Base-by-base conservation (phyloP, 2,797 vertebrate species). In the Fringilla coelebs region DNA sequence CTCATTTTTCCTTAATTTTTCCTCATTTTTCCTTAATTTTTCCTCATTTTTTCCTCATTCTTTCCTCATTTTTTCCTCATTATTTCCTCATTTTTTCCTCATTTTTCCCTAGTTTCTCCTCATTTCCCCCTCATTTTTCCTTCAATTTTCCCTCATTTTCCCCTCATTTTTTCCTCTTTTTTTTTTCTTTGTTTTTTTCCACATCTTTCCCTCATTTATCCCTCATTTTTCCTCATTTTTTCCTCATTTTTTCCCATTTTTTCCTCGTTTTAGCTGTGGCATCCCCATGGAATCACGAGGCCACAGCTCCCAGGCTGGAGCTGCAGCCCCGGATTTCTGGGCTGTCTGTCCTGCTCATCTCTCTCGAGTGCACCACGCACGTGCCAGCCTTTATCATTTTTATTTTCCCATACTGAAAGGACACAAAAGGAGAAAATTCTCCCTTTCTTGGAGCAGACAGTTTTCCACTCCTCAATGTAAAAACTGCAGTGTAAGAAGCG, bases 251-350 rank as follows among this genome's bases (percentile, higher is more conserved):
- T 29, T 7, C 7, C 25, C 28, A 17, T 51, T 51, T 17, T 29
- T 7, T 9, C 25, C 28, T 38, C 4, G 0, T 51, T 48, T 2
- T 2, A 15, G 58, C 7, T 41, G 14, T 12, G 40, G 17, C 34
- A 38, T 16, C 22, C 48, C 25, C 60, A 9, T 1, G 66, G 29
- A 26, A 31, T 13, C 17, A n/a, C 0, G 1, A 67, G 48, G 45
- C 41, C 36, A 31, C 1, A 38, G 31, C 9, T 60, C 46, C 57
- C 52, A 29, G 55, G 22, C 19, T 11, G 58, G 63, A 28, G 8
- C 36, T 61, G 29, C 63, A 49, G 9, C 1, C 38, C 54, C 17
- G 32, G 15, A 9, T 40, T 72, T 46, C 29, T 1, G 5, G 32
- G 0, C 15, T 40, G 12, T 4, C 3, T 19, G 38, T 45, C 49